Evolutionary conservation across 2,888 invertebrate species (phyloP), one percentile per base, ranked within the genome.

Genomic region (Drosophila macrospina): DNA sequence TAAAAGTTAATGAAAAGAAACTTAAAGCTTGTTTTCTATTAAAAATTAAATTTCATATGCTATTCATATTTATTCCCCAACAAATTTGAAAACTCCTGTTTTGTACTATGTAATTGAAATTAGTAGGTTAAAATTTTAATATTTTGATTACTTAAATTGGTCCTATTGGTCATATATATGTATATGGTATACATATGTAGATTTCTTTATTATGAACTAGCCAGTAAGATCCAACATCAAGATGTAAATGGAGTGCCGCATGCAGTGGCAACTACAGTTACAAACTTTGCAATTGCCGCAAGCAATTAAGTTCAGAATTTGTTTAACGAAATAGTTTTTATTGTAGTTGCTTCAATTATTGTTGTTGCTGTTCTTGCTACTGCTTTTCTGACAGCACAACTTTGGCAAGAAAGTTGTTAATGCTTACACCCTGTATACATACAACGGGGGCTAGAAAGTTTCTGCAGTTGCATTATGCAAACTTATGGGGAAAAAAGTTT

Each of bases 351-450:
- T 36, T n/a, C 24, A 15, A 51, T 59, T 51, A 34, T 45, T 55
- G 50, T 39, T 61, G 41, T 39, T 61, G 41, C 20, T 68, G 28
- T 37, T 55, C 44, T n/a, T 37, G 42, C 15, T 10, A 34, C 10
- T 39, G 28, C 51, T 10, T 16, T 28, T 5, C 8, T 32, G 42
- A 34, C 64, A 52, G 34, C 16, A 50, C 28, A 64, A 64, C 34
- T 39, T 47, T 56, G 28, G 16, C 26, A 56, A 56, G 66, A 44
- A 72, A 69, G 45, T 72, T 69, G 54, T 16, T 13, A 34, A 54
- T 32, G 44, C 34, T 13, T 4, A 41, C 42, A 54, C 59, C 41
- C 52, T 41, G 39, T 50, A 50, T 0, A 1, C 26, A 26, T 8
- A 32, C 20, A 32, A 16, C 7, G 5, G 0, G 4, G 11, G 15